Evolutionary conservation across 2,888 invertebrate species (phyloP), one percentile per base, ranked within the genome.

Genomic region (Protophormia terraenovae): DNA sequence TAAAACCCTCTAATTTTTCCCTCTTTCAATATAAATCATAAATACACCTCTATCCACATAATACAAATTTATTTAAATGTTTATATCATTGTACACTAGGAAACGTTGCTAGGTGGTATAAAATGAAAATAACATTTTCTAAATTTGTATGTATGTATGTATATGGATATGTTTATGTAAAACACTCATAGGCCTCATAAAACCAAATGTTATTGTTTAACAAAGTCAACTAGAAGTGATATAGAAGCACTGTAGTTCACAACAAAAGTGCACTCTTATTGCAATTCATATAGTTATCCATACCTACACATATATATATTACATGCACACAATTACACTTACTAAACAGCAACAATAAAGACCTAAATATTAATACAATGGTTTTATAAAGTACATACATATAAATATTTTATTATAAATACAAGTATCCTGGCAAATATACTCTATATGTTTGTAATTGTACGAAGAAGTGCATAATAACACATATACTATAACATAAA

Each of bases 141-240:
- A 67, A 69, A 75, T n/a, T n/a, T n/a, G n/a, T n/a, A n/a, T n/a
- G n/a, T n/a, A n/a, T n/a, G n/a, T n/a, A n/a, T n/a, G n/a, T n/a
- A n/a, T n/a, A n/a, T n/a, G n/a, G n/a, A n/a, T 47, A 85, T 85
- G 62, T 78, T 81, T 62, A 77, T 67, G 81, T 45, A 73, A 62
- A 85, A 77, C 84, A 73, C 84, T 85, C 77, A 62, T 69, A 81
- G 81, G 84, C 69, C 81, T 81, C 72, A 77, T 84, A 81, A 84
- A 77, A 72, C 50, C 66, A 71, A 84, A 84, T 80, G 84, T 80
- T 84, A 84, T 81, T 84, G 53, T 81, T 77, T 84, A 84, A 84
- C 81, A 85, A 85, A 85, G 84, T 85, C 84, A 81, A 77, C 67
- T 58, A 69, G 67, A 78, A 69, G 60, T 71, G 55, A 14, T 14